Percentiles rank a stretch among this genome's conserved stretches.
Conservation (phyloP, 2,888 invertebrate species). For the Spodoptera exigua region DNA sequence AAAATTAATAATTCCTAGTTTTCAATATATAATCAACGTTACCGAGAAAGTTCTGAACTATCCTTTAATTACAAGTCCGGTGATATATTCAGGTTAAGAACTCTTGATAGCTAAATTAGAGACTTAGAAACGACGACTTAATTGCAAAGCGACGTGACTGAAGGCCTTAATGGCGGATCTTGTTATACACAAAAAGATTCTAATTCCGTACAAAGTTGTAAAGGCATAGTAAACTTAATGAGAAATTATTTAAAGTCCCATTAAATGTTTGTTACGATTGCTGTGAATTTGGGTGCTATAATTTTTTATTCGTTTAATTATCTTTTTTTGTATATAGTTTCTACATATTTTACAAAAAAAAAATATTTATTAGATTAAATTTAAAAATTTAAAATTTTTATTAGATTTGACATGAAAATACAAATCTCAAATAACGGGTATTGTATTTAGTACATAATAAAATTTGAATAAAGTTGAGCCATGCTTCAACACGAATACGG, state of each 20-base stretch:
- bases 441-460: too few relatives aligned
- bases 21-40: slow-evolving; percentile 15
- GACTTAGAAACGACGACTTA: slow-evolving; percentile 73
- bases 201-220: slow-evolving; percentile 40
- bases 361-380: too few relatives aligned
- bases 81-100: slow-evolving; percentile 79
- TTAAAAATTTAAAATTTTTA: too few relatives aligned
- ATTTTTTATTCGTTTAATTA: too few relatives aligned
- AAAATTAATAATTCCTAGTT: slow-evolving; percentile 8
- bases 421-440: too few relatives aligned
- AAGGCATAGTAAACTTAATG: slow-evolving; percentile 39
- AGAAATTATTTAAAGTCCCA: slow-evolving; percentile 8
- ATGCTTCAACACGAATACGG: too few relatives aligned
- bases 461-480: too few relatives aligned
- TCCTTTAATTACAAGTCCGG: slow-evolving; percentile 72
- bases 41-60: slow-evolving; percentile 49
- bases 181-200: slow-evolving; percentile 58
- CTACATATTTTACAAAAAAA: too few relatives aligned
- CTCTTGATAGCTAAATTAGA: slow-evolving; percentile 81
- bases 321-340: too few relatives aligned
- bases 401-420: too few relatives aligned
- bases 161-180: slow-evolving; percentile 63
- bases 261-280: background rate
- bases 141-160: slow-evolving; percentile 74
- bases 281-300: background rate